Evolutionary conservation across 2,797 vertebrate species (phyloP).

Genomic region (Diceros bicornis): DNA sequence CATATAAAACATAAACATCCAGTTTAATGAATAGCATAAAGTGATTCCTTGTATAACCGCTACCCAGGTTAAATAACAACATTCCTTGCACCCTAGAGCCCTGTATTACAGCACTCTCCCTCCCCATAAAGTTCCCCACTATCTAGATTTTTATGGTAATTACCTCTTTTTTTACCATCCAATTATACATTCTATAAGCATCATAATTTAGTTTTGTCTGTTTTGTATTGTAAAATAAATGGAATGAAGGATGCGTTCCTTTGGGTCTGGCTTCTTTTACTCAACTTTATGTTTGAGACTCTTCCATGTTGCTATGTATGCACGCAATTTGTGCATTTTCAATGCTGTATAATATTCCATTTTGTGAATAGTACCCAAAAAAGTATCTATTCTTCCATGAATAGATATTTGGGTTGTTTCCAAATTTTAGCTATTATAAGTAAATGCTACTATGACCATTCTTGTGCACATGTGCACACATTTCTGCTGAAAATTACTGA

Average conservation of each 20-base stretch:
- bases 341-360: neutral
- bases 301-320: neutral
- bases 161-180: neutral
- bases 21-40: constrained; percentile 25
- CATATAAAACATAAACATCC: neutral
- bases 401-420: neutral
- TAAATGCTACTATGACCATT: neutral
- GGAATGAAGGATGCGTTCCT: neutral
- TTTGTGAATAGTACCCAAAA: neutral
- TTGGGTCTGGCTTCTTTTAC: neutral
- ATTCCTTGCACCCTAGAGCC: neutral
- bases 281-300: neutral
- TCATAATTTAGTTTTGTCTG: neutral
- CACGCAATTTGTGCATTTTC: neutral
- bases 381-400: neutral
- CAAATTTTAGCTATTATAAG: constrained; percentile 11
- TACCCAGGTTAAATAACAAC: constrained; percentile 26
- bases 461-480: neutral
- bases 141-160: neutral
- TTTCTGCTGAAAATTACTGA: neutral
- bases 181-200: neutral
- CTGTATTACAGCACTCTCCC: neutral
- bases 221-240: neutral
- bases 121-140: neutral
- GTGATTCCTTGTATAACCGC: neutral